Conservation (phyloP, 2,888 invertebrate species). For the Drosophila hawaiiensis region DNA sequence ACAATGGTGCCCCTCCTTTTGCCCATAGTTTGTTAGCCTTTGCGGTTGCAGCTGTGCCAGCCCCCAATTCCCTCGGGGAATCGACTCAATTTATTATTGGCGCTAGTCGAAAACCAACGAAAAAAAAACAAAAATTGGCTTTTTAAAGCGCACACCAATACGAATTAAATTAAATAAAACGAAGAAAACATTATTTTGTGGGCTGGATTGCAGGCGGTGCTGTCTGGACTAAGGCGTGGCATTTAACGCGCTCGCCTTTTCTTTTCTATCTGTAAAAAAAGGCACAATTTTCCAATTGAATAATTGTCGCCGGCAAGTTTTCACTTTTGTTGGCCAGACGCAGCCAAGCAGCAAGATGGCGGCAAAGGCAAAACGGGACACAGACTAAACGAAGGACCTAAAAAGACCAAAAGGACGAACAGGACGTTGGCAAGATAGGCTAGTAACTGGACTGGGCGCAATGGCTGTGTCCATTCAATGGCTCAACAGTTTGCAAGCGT, state of each 20-base stretch:
- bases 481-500: constrained; percentile 77
- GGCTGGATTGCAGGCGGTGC: constrained; percentile 10
- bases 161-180: constrained; percentile 71
- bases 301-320: constrained; percentile 77
- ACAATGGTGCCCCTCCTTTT: constrained; percentile 66
- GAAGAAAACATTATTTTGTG: constrained; percentile 25
- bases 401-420: constrained; percentile 5
- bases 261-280: constrained; percentile 50
- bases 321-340: constrained; percentile 65
- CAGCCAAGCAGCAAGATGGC: constrained; percentile 44
- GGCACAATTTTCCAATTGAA: constrained; percentile 82
- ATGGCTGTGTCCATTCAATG: constrained; percentile 66
- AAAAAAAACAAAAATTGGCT: constrained; percentile 58
- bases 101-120: constrained; percentile 46
- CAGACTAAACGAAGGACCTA: not conserved
- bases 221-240: constrained; percentile 47
- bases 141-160: constrained; percentile 65
- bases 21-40: constrained; percentile 66
- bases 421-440: constrained; percentile 13
- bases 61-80: constrained; percentile 59
- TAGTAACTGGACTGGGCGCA: constrained; percentile 6
- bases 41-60: constrained; percentile 71
- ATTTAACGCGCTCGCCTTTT: constrained; percentile 40
- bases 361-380: constrained; percentile 9
- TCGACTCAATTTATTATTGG: constrained; percentile 79